Base-by-base conservation (phyloP, 2,797 vertebrate genomes). In the Gila robusta region DNA sequence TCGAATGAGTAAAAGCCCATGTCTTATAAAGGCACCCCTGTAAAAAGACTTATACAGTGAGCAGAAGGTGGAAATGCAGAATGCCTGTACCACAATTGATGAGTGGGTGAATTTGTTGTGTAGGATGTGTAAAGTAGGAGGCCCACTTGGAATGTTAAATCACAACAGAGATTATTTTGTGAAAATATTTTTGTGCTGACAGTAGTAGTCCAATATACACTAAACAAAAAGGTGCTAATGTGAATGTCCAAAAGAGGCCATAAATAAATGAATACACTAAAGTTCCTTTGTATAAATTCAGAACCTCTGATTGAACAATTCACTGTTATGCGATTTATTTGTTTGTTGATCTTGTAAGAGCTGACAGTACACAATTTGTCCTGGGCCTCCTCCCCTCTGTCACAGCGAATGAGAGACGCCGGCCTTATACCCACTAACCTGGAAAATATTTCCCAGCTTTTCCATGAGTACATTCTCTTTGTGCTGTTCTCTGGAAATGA, bases 381-480 rank as follows among this genome's bases (percentile, higher is more conserved):
- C 59, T 37, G 47, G 14, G 41, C 21, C 32, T 66, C 82, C 56
- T 54, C 72, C 80, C 82, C 44, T 76, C 59, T 52, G 32, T 77
- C 44, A 9, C 82, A 76, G 72, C 82, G 23, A 83, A 83, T 83
- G 44, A 83, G 72, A 83, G 59, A 76, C 14, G 54, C 32, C 54
- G 23, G 47, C 21, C 62, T 69, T 41, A 28, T 10, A 0, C 32
- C 62, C 23, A 23, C 62, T 84, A 84, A 54, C 82, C 73, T 78
- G 73, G 73, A 32, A 78, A 78, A 84, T 28, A 69, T 69, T 69
- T 84, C 73, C 73, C 82, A 84, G 35, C 47, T 56, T 78, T 78
- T 56, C 73, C 62, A 56, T 41, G 47, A 78, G 11, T 17, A 64
- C 16, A n/a, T 35, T 73, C 17, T 47, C n/a, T 1, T 70, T 37